phyloP scores from a whole-genome alignment of 2,113 vertebrate species.

The Caracal caracal region DNA sequence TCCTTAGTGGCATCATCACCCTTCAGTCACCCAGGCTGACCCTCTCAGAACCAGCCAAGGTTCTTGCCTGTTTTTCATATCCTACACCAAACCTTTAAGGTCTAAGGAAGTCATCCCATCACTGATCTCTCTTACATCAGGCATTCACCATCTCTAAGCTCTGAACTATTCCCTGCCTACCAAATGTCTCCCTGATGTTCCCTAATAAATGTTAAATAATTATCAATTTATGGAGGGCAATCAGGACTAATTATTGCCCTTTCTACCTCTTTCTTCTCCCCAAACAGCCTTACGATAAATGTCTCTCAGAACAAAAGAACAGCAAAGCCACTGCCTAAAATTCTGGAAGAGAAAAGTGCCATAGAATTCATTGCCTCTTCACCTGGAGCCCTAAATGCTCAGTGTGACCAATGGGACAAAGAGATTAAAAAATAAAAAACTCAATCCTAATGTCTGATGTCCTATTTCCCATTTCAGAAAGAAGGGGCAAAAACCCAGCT shows the following conservation, averaged over 20 bases:
- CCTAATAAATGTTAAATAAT: not conserved
- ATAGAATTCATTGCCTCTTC: not conserved
- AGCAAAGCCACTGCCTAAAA: not conserved
- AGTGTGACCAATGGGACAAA: not conserved
- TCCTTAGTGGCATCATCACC: not conserved
- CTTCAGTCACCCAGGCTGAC: no score
- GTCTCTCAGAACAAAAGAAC: not conserved
- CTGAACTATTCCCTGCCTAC: not conserved
- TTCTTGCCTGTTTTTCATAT: not conserved
- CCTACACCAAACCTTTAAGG: not conserved
- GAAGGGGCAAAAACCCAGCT: not conserved
- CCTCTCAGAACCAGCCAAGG: not conserved
- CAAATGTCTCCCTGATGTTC: not conserved
- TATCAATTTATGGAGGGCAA: not conserved
- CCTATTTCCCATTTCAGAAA: constrained; percentile 29
- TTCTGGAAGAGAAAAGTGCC: not conserved
- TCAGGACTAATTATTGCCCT: not conserved
- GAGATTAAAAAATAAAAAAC: not conserved
- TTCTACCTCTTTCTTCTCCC: not conserved
- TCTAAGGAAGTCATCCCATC: not conserved
- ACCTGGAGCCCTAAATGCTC: not conserved
- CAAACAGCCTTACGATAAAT: not conserved
- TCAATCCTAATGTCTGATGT: not conserved
- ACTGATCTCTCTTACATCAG: not conserved
- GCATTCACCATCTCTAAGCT: not conserved